Evolutionary conservation across 2,888 invertebrate genomes (phyloP).

Genomic region (Cataglyphis albicans): DNA sequence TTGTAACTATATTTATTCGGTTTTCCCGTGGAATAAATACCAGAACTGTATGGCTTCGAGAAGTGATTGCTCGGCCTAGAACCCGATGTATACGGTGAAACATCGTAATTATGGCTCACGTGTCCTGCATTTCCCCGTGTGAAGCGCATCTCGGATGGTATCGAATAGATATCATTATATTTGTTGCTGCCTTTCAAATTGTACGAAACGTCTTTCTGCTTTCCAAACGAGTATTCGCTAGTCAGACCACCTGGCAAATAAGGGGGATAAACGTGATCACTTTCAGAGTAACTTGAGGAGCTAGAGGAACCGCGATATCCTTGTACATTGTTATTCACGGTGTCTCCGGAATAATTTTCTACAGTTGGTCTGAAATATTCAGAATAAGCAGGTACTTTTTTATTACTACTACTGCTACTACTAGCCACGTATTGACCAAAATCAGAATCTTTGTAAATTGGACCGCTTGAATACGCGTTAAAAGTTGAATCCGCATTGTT

Average conservation of each 20-base stretch:
- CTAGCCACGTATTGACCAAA: constrained; percentile 45
- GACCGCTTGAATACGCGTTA: constrained; percentile 61
- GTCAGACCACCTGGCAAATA: constrained; percentile 58
- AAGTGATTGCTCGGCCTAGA: constrained; percentile 59
- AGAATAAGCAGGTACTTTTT: constrained; percentile 36
- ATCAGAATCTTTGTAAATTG: constrained; percentile 55
- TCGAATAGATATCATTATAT: constrained; percentile 50
- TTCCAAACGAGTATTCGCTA: constrained; percentile 68
- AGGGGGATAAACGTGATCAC: constrained; percentile 60
- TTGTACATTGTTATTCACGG: not conserved
- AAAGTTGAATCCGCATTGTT: constrained; percentile 65
- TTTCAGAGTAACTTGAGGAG: constrained; percentile 57
- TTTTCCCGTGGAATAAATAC: constrained; percentile 64
- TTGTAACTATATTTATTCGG: constrained; percentile 63
- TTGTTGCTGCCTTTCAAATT: constrained; percentile 53
- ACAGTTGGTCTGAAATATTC: constrained; percentile 39
- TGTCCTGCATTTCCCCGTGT: constrained; percentile 62
- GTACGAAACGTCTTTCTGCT: constrained; percentile 63
- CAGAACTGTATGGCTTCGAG: constrained; percentile 56
- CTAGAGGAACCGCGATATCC: constrained; percentile 52
- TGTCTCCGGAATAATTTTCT: constrained; percentile 27
- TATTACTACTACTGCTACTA: constrained; percentile 30
- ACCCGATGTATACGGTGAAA: constrained; percentile 36
- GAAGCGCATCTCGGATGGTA: constrained; percentile 61
- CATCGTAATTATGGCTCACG: constrained; percentile 53